Evolutionary conservation across 1,140 invertebrate species (phyloP).

Genomic region (Drosophila nebulosa): DNA sequence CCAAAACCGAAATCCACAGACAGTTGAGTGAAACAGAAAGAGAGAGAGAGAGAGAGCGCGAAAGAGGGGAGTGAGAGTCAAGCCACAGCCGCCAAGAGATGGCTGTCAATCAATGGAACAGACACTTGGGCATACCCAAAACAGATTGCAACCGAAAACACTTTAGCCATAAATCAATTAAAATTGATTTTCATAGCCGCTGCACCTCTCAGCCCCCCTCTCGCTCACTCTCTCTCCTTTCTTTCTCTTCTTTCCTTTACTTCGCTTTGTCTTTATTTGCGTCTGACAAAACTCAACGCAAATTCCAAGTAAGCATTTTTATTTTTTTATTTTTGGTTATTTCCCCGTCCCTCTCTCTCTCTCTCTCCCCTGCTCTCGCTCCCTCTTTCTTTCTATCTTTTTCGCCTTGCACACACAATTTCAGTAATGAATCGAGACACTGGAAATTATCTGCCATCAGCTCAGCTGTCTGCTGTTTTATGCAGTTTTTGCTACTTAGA

Average conservation of each 20-base stretch:
- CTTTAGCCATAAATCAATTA: constrained; percentile 76
- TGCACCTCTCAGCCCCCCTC: constrained; percentile 1
- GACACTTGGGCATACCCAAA: constrained; percentile 45
- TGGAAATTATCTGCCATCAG: constrained; percentile 67
- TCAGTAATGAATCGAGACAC: constrained; percentile 65
- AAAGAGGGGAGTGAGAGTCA: constrained; percentile 7
- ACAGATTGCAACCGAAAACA: constrained; percentile 60
- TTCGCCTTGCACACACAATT: constrained; percentile 17
- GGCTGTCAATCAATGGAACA: constrained; percentile 61
- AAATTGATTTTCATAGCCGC: constrained; percentile 59
- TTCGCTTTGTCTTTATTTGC: background rate
- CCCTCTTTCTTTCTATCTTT: background rate
- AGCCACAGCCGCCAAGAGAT: constrained; percentile 31
- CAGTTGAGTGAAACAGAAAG: background rate
- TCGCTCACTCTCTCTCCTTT: background rate
- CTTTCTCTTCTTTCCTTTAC: background rate
- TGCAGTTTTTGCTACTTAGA: constrained; percentile 65
- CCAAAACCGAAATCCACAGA: background rate
- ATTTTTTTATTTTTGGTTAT: background rate
- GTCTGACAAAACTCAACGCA: constrained; percentile 62
- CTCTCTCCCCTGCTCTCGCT: too few species aligned
- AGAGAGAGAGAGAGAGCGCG: background rate
- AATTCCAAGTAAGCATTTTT: constrained; percentile 36
- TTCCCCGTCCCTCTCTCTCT: too few species aligned
- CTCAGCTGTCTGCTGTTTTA: constrained; percentile 35